Percentiles rank a stretch among this genome's conserved stretches.
Evolutionary conservation across 2,888 invertebrate species (phyloP).

Genomic region (Syrista parreyssii): DNA sequence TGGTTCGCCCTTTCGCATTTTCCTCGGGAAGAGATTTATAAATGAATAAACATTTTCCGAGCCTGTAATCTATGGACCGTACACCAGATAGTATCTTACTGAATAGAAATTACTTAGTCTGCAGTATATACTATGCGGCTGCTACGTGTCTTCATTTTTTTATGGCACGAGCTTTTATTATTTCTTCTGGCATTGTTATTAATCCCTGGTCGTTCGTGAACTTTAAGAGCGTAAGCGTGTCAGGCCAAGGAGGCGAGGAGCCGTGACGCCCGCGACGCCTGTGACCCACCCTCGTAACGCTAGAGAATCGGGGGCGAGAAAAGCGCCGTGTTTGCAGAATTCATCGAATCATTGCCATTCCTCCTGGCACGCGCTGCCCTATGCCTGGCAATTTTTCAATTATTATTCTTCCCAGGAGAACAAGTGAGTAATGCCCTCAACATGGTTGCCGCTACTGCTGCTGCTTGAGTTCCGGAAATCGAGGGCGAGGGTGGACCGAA

Average conservation of each 20-base stretch:
- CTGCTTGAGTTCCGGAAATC: not conserved
- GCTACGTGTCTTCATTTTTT: no score
- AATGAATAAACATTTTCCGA: no score
- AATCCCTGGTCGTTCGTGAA: constrained; percentile 11
- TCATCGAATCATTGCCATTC: constrained; percentile 60
- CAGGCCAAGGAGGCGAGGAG: constrained; percentile 29
- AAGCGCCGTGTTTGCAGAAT: constrained; percentile 54
- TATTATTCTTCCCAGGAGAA: constrained; percentile 25
- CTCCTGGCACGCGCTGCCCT: constrained; percentile 38
- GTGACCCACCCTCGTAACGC: constrained; percentile 27
- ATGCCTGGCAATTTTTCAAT: constrained; percentile 39
- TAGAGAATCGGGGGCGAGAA: constrained; percentile 26
- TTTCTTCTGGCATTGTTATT: not conserved
- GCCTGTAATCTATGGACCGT: no score
- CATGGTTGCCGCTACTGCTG: not conserved
- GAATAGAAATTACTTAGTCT: no score
- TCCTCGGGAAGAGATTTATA: no score
- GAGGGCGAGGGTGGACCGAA: not conserved
- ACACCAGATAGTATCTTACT: no score
- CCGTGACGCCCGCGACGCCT: constrained; percentile 19
- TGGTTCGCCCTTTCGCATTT: not conserved
- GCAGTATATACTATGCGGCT: no score
- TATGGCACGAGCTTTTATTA: not conserved
- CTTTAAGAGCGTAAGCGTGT: constrained; percentile 57
- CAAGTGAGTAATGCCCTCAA: not conserved